phyloP scores from a whole-genome alignment of 30 jellyfish, hydroid and myxozoan genomes.

The Pseudorhiza aurosa region DNA sequence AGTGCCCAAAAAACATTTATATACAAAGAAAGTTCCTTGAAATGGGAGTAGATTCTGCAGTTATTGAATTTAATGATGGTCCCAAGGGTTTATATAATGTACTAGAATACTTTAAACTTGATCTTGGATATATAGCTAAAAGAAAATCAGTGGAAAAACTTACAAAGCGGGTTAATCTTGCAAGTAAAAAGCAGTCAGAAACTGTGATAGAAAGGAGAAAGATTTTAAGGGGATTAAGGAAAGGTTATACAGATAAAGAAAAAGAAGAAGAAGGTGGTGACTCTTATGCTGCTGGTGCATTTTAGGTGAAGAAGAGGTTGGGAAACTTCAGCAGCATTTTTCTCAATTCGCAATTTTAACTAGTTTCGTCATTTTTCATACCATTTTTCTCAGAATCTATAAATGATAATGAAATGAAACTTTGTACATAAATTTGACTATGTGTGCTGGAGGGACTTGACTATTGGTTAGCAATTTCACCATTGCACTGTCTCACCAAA shows the following conservation, averaged over 20 bases:
- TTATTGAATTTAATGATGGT: constrained; percentile 13
- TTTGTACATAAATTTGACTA: no score
- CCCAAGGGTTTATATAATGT: constrained; percentile 2
- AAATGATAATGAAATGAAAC: no score
- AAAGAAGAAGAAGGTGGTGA: constrained; percentile 1
- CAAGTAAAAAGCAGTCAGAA: constrained; percentile 5
- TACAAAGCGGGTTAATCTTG: not conserved
- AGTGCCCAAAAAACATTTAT: constrained; percentile 10
- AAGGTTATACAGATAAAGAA: constrained; percentile 3
- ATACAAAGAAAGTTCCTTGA: constrained; percentile 8
- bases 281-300: constrained; percentile 13
- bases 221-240: not conserved
- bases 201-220: constrained; percentile 1
- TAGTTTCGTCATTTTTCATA: no score
- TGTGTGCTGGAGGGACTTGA: no score
- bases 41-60: constrained; percentile 28
- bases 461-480: no score
- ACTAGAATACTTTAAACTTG: not conserved
- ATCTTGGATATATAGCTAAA: not conserved
- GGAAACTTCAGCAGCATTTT: no score
- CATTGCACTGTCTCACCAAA: no score
- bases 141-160: not conserved
- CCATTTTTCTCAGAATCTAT: no score
- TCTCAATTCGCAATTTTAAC: no score
- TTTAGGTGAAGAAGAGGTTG: no score